Percentiles rank a stretch among this genome's conserved stretches.
Conservation (phyloP, 2,888 invertebrate genomes). For the Apotomis turbidana region DNA sequence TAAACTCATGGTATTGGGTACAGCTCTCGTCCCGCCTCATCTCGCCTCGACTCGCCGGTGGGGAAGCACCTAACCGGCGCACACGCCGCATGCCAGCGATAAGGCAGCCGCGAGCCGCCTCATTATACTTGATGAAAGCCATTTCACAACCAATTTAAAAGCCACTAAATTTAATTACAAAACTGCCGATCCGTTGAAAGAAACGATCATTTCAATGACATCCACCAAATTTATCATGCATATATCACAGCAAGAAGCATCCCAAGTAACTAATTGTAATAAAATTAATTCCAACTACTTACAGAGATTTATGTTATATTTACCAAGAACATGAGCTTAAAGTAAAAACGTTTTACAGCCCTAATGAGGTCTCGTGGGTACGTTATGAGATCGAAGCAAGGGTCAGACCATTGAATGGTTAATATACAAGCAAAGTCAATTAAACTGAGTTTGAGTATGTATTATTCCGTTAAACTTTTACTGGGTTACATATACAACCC, state of each 20-base stretch:
- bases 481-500: neutral
- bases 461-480: conserved; percentile 1
- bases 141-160: conserved; percentile 40
- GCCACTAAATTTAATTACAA: conserved; percentile 38
- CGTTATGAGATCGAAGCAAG: conserved; percentile 75
- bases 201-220: conserved; percentile 35
- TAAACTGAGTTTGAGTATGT: conserved; percentile 62
- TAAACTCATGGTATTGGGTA: too few relatives aligned
- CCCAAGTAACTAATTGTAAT: conserved; percentile 29
- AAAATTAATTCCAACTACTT: conserved; percentile 33
- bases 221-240: conserved; percentile 24
- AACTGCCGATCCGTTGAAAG: conserved; percentile 27
- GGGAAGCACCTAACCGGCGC: neutral
- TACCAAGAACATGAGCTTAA: conserved; percentile 67
- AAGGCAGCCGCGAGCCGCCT: conserved; percentile 37
- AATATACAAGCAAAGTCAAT: conserved; percentile 79
- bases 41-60: neutral
- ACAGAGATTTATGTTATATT: conserved; percentile 38
- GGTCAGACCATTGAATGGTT: conserved; percentile 76
- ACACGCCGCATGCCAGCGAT: conserved; percentile 19
- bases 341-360: conserved; percentile 66
- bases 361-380: conserved; percentile 74
- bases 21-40: too few relatives aligned
- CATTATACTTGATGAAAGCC: conserved; percentile 41
- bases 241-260: conserved; percentile 27